These are phyloP conservation scores for Nomada flava DNA, from an alignment of 2,888 invertebrate genomes.

Conservation along the genomic window DNA sequence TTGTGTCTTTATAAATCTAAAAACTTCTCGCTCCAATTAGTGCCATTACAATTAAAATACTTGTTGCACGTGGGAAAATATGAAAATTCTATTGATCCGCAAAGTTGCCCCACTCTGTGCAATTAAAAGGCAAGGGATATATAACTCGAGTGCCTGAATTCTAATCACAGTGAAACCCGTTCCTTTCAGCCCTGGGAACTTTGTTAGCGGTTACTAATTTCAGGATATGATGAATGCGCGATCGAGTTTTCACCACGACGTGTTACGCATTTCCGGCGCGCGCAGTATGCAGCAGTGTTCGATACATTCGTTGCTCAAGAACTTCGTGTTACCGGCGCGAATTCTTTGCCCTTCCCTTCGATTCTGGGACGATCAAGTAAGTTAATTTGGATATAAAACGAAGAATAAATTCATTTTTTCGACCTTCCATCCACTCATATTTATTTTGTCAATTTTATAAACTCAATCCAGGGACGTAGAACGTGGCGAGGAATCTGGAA, in stretches of 20 bases:
- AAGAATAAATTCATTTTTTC: not conserved
- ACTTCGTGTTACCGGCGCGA: conserved; percentile 55
- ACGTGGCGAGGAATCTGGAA: conserved; percentile 45
- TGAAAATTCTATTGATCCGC: not conserved
- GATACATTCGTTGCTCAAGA: conserved; percentile 51
- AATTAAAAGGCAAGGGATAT: conserved; percentile 39
- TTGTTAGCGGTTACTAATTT: conserved; percentile 50
- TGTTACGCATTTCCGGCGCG: conserved; percentile 61
- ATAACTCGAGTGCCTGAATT: conserved; percentile 20
- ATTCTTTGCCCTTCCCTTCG: conserved; percentile 23
- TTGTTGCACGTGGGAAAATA: conserved; percentile 32
- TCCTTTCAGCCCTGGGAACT: conserved; percentile 40
- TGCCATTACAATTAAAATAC: not conserved
- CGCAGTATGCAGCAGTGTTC: conserved; percentile 31
- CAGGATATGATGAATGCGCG: conserved; percentile 59
- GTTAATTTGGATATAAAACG: not conserved
- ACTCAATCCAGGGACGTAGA: not conserved
- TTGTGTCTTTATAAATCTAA: too few relatives aligned
- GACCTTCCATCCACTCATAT: not conserved
- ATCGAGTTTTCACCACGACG: conserved; percentile 65
- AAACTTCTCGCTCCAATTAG: not conserved
- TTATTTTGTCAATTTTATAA: not conserved
- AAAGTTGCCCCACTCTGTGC: conserved; percentile 1
- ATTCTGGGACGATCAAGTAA: conserved; percentile 3
- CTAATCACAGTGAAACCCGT: conserved; percentile 45